A percentile compares a stretch with the other conserved stretches of the same genome.
phyloP scores from a whole-genome alignment of 2,797 vertebrate genomes.

The Periparus ater region DNA sequence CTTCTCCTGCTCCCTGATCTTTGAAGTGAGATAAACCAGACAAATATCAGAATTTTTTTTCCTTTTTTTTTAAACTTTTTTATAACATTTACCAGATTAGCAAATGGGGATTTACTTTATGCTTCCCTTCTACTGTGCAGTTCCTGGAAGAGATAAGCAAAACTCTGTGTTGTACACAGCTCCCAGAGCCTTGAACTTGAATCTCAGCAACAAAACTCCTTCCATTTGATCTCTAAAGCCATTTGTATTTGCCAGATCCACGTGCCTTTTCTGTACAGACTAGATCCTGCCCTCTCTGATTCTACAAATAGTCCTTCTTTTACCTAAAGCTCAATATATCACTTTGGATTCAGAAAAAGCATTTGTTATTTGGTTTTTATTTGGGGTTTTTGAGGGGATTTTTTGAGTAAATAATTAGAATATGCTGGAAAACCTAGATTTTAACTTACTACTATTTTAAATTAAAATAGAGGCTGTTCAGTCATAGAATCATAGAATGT shows the following conservation, averaged over 20 bases:
- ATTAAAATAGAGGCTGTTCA: background rate
- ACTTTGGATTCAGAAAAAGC: background rate
- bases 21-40: conserved; percentile 51
- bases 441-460: background rate
- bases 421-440: background rate
- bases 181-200: background rate
- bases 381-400: fast-evolving
- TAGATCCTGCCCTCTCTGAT: background rate
- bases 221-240: background rate
- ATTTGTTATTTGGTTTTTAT: background rate
- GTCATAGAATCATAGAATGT: background rate
- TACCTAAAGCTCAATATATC: background rate
- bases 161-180: background rate
- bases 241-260: background rate
- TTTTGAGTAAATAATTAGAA: background rate
- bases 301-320: background rate
- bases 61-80: background rate
- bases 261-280: background rate
- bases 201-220: background rate
- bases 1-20: background rate
- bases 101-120: conserved; percentile 7
- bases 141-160: background rate
- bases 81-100: conserved; percentile 35
- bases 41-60: background rate
- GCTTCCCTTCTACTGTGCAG: background rate